Percentiles rank a stretch among this genome's conserved stretches.
phyloP scores from a whole-genome alignment of 2,113 vertebrate genomes.

The Echinops telfairi region DNA sequence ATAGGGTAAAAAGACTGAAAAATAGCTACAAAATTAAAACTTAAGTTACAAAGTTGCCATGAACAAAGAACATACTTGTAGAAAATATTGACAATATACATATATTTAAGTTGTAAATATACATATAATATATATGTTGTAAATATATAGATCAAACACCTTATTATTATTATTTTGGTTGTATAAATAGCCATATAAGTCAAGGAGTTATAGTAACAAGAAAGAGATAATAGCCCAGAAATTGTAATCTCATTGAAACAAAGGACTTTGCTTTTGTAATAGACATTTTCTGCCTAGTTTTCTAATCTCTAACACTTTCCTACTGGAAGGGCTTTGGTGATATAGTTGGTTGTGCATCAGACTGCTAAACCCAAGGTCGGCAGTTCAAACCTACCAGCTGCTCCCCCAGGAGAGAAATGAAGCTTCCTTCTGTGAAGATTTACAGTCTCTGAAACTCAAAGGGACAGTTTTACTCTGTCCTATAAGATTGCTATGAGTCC shows the following conservation, averaged over 20 bases:
- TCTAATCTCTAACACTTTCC: not conserved
- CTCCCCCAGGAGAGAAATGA: too few species aligned
- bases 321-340: not conserved
- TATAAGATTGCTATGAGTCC: too few species aligned
- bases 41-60: not conserved
- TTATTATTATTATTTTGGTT: slow-evolving; percentile 10
- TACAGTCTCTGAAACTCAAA: too few species aligned
- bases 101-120: too few species aligned
- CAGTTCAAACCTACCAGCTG: too few species aligned
- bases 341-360: too few species aligned
- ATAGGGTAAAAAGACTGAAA: slow-evolving; percentile 31
- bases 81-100: slow-evolving; percentile 10
- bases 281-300: not conserved
- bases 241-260: not conserved
- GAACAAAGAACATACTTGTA: slow-evolving; percentile 1
- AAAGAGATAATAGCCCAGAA: not conserved
- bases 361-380: too few species aligned
- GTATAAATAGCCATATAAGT: not conserved
- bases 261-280: not conserved
- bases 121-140: too few species aligned
- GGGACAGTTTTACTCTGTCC: too few species aligned
- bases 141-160: not conserved
- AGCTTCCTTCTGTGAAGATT: too few species aligned
- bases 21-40: slow-evolving; percentile 40
- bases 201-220: not conserved